Base-by-base conservation (phyloP, 2,888 invertebrate species). In the Phasia obesa region DNA sequence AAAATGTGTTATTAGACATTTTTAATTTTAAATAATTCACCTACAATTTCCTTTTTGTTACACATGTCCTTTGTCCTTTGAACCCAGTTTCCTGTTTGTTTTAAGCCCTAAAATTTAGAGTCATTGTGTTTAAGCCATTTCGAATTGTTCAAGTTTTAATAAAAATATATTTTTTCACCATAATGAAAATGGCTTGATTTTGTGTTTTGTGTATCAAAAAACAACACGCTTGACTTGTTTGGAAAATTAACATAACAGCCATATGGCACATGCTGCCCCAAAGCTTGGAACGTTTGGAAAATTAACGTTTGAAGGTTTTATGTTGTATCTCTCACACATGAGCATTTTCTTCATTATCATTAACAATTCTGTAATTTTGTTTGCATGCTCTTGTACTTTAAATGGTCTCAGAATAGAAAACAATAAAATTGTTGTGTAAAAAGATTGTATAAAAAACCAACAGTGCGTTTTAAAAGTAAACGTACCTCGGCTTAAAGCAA, bases 221-320 rank as follows among this genome's bases (percentile, higher is more conserved):
- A 49, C 31, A 82, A 67, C 65, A 82, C 64, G 78, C 74, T 82
- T 78, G 82, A 82, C 69, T 78, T 70, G 38, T 64, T 75, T 51
- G 35, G 69, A 64, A 78, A 78, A 78, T 74, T 82, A 78, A 47
- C 77, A 82, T 74, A 82, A 55, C 60, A 49, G 35, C 74, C 82
- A 82, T 78, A 64, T 78, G 82, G 78, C 78, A 78, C 82, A 82
- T 74, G 78, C 64, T 78, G 57, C 64, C 55, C 67, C 67, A 62
- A 57, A 59, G 53, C 2, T 55, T 67, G 35, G 65, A 2, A 35
- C 4, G 35, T 62, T 55, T 13, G 77, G 38, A 44, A 77, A 77
- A 64, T 65, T 47, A 47, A 19, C 17, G 47, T 47, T 31, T 55
- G 25, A 31, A 13, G 19, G n/a, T 47, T 35, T 57, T 11, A 19